Conservation (phyloP, 2,888 invertebrate species). For the Cyclophora albipunctata region DNA sequence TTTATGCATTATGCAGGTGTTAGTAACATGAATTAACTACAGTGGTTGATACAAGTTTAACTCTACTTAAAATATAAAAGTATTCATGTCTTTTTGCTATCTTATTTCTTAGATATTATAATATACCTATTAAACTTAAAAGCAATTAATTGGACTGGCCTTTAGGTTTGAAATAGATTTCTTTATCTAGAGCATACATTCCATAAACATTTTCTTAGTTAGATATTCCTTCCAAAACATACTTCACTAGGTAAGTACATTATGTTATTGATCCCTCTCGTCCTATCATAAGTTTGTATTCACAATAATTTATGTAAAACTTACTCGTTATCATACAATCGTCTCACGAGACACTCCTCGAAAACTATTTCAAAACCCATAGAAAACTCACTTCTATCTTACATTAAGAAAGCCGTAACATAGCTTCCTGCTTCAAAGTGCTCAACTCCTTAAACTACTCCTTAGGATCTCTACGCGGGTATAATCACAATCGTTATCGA, state of each 20-base stretch:
- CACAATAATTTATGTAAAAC: conserved; percentile 34
- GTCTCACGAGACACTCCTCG: conserved; percentile 33
- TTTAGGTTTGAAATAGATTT: conserved; percentile 69
- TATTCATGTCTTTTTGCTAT: conserved; percentile 49
- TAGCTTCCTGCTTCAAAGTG: conserved; percentile 29
- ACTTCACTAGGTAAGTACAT: conserved; percentile 24
- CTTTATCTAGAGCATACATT: conserved; percentile 20
- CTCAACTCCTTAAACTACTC: conserved; percentile 33
- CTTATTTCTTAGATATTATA: conserved; percentile 30
- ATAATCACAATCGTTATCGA: conserved; percentile 50
- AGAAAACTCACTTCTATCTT: conserved; percentile 43
- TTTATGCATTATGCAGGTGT: conserved; percentile 35
- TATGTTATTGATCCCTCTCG: conserved; percentile 64
- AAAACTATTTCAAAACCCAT: conserved; percentile 68
- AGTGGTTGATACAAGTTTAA: conserved; percentile 36
- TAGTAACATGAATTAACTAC: conserved; percentile 34
- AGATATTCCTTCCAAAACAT: conserved; percentile 4
- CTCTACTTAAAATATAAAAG: conserved; percentile 39
- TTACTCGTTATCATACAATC: conserved; percentile 39
- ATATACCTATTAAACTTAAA: conserved; percentile 36
- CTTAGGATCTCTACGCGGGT: conserved; percentile 42
- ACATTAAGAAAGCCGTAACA: conserved; percentile 40
- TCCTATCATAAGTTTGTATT: conserved; percentile 52
- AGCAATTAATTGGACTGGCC: conserved; percentile 52
- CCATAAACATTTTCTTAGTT: conserved; percentile 4